Evolutionary conservation across 2,797 vertebrate genomes (phyloP), one percentile per base, ranked within the genome.

Genomic region (Coendou prehensilis): DNA sequence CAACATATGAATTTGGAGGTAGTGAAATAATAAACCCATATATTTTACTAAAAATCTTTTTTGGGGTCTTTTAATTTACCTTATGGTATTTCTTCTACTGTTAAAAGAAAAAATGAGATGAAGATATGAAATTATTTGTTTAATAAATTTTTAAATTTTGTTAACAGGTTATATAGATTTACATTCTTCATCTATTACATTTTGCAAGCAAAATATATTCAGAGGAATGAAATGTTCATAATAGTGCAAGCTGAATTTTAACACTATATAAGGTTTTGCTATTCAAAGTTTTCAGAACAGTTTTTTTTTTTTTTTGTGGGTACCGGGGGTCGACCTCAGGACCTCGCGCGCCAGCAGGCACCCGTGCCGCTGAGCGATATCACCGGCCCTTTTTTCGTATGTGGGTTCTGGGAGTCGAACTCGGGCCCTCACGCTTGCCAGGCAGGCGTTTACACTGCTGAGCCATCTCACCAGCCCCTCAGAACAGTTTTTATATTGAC

Each of bases 51-150:
- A 71, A 81, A 75, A 11, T 61, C 28, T 67, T 7, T 37, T 14
- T 20, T 84, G 37, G 41, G 11, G 11, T 71, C 3, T n/a, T 89
- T 94, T n/a, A 63, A 63, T 78, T 56, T 5, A 28, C 8, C 1
- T 28, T 17, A 50, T 54, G 61, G 1, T 61, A 67, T 82, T 96
- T 87, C 3, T 18, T 78, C 26, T 33, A 57, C 37, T 92, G 3
- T 61, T 69, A 14, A 45, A 90, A 84, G 9, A 80, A 52, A 76
- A 37, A 91, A 57, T 20, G 26, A 17, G 28, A 63, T 54, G 5
- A 11, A 81, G 63, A 73, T 45, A 84, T 45, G 41, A 92, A 85
- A 26, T 89, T 64, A 57, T 56, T 85, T 59, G n/a, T 91, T 85
- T 76, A 85, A 61, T 75, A 1, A 47, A 28, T 33, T 52, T 41